These are phyloP conservation scores for Bombus vancouverensis DNA, from an alignment of 1,140 invertebrate species.

Conservation along the genomic window DNA sequence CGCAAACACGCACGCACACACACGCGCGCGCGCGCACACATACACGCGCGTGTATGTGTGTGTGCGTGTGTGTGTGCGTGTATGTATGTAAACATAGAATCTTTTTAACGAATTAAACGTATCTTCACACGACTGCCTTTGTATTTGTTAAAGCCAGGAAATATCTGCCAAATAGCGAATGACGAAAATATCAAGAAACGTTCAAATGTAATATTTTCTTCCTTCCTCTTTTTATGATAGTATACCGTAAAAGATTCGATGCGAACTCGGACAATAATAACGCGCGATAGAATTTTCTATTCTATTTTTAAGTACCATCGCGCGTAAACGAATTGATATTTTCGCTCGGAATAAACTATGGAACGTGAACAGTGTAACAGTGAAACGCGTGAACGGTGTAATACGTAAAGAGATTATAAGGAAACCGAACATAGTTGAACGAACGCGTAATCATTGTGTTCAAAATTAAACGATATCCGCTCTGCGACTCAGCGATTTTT, in stretches of 20 bases:
- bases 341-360: not conserved
- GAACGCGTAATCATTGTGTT: slow-evolving; percentile 55
- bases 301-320: not conserved
- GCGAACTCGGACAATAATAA: slow-evolving; percentile 24
- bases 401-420: slow-evolving; percentile 38
- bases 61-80: too few relatives aligned
- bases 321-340: slow-evolving; percentile 13
- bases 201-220: not conserved
- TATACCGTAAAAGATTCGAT: slow-evolving; percentile 36
- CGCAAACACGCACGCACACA: too few relatives aligned
- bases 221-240: slow-evolving; percentile 48
- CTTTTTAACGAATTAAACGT: slow-evolving; percentile 58
- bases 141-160: slow-evolving; percentile 50
- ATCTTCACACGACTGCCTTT: slow-evolving; percentile 57
- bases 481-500: slow-evolving; percentile 70
- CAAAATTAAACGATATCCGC: slow-evolving; percentile 58
- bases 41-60: too few relatives aligned
- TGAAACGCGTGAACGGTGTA: not conserved
- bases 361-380: too few relatives aligned
- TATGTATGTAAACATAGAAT: slow-evolving; percentile 12
- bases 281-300: not conserved
- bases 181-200: slow-evolving; percentile 47
- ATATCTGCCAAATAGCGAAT: slow-evolving; percentile 53
- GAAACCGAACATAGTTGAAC: slow-evolving; percentile 36
- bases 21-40: fast-evolving